Conservation (phyloP, 92 coral and sea anemone species). For the Metridium senile region DNA sequence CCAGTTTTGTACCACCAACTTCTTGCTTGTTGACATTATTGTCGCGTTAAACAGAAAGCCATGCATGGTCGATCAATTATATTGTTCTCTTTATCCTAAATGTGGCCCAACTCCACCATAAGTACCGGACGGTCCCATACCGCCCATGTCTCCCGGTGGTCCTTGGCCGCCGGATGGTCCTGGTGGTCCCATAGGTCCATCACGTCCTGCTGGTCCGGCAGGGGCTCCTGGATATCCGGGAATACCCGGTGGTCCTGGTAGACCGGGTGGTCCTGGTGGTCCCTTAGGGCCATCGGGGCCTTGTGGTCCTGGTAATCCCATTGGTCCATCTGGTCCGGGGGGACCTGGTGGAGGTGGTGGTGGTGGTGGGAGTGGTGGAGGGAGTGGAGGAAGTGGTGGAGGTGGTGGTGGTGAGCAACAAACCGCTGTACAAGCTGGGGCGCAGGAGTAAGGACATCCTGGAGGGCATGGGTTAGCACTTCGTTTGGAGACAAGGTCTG, state of each 20-base stretch:
- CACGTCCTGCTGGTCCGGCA: constrained; percentile 97
- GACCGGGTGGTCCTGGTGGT: constrained; percentile 97
- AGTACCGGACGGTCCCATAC: constrained; percentile 71
- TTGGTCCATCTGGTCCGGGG: constrained; percentile 93
- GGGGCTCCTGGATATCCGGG: constrained; percentile 96
- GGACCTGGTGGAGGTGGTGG: constrained; percentile 97
- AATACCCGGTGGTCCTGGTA: constrained; percentile 94
- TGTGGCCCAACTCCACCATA: constrained; percentile 70
- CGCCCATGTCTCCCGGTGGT: constrained; percentile 92
- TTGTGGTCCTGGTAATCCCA: constrained; percentile 90
- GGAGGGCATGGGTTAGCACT: constrained; percentile 59
- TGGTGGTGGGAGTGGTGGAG: constrained; percentile 90
- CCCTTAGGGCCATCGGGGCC: constrained; percentile 99
- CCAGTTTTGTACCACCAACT: not conserved
- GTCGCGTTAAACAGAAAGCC: not conserved
- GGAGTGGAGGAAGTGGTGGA: constrained; percentile 49
- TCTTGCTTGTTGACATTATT: constrained; percentile 3
- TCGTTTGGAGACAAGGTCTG: constrained; percentile 35
- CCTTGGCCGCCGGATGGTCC: constrained; percentile 95
- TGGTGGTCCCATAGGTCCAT: constrained; percentile 96
- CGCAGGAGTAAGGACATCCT: constrained; percentile 46
- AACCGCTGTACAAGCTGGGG: constrained; percentile 63
- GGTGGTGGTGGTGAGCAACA: constrained; percentile 66
- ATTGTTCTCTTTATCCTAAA: constrained; percentile 38
- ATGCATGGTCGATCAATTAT: not conserved